Evolutionary conservation across 2,888 invertebrate species (phyloP), one percentile per base, ranked within the genome.

Genomic region (Lathronympha strigana): DNA sequence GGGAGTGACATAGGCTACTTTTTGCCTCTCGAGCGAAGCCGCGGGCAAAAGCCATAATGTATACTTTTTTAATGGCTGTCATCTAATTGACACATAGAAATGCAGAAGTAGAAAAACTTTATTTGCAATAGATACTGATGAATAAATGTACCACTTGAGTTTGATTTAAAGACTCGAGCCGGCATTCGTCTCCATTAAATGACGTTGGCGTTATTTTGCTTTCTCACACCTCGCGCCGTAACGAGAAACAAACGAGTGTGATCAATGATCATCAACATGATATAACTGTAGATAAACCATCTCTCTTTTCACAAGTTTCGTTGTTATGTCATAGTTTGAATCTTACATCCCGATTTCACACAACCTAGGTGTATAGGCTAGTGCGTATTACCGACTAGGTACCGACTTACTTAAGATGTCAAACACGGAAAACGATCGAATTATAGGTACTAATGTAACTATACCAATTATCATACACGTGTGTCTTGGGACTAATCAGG

Each of bases 101-200:
- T 5, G 5, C 8, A 47, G 4, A 15, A 25, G 15, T 15, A 15
- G 2, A 17, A 40, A 15, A 17, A 49, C n/a, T 15, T 15, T 17
- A 2, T 8, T 3, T 3, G 15, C 23, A 31, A 31, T 31, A 31
- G 33, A 51, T 33, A n/a, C n/a, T n/a, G n/a, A n/a, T n/a, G n/a
- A n/a, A n/a, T n/a, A n/a, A n/a, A n/a, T n/a, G 1, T 2, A 6
- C 15, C 13, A 15, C 23, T 38, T n/a, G 25, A 40, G 11, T 40
- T 55, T 43, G 43, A 43, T 55, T 40, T 17, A 43, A 55, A 43
- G 19, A 3, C 43, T 45, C 13, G 57, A 43, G 43, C 19, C 57
- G 31, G n/a, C 43, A 57, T 57, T 45, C 31, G 43, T 57, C 43
- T 57, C 17, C 43, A 57, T 57, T 31, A 57, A 57, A 57, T 57